These are phyloP conservation scores for Dendrocincla fuliginosa DNA, from an alignment of 2,797 vertebrate genomes.

Conservation along the genomic window DNA sequence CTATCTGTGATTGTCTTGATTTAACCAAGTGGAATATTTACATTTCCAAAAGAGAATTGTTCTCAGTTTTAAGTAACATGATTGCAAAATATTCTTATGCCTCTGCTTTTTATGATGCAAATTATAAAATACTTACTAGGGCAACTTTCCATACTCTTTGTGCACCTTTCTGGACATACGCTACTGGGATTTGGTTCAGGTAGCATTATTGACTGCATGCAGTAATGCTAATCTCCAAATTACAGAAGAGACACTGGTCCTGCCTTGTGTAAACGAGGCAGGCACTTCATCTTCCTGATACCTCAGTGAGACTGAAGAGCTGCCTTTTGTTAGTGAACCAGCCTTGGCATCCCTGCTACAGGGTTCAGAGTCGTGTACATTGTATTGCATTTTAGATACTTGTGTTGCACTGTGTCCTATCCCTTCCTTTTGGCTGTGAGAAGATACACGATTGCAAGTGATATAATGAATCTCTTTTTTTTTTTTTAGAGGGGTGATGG, in stretches of 20 bases:
- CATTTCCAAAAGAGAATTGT: slow-evolving; percentile 17
- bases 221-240: not conserved
- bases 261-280: not conserved
- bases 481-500: not conserved
- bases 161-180: not conserved
- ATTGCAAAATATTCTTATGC: not conserved
- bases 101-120: not conserved
- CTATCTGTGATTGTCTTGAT: slow-evolving; percentile 83
- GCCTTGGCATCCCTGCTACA: fast-evolving
- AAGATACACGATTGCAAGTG: not conserved
- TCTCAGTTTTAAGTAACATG: not conserved
- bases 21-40: slow-evolving; percentile 71
- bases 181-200: not conserved
- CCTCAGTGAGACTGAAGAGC: not conserved
- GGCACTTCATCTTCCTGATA: not conserved
- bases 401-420: not conserved
- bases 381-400: not conserved
- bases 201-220: not conserved
- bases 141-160: not conserved
- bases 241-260: not conserved
- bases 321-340: not conserved
- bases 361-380: not conserved
- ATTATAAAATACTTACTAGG: not conserved
- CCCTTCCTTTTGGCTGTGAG: not conserved
- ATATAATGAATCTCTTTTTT: not conserved